Base-by-base conservation (phyloP, 2,888 invertebrate genomes). In the Trichopria drosophilae region DNA sequence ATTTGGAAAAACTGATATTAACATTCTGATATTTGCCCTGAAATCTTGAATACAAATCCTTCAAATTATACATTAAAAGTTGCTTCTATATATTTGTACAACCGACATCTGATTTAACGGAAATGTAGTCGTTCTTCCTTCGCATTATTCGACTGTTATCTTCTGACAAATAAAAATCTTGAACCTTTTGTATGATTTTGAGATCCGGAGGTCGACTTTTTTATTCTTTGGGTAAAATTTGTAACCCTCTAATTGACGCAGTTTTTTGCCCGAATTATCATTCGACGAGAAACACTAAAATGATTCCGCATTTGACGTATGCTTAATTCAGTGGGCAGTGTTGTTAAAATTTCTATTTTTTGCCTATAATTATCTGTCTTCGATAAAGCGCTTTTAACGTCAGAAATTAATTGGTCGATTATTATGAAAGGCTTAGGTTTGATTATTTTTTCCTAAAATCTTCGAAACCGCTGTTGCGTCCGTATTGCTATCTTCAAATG, bases 281-380 rank as follows among this genome's bases (percentile, higher is more conserved):
- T n/a, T n/a, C n/a, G n/a, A n/a, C n/a, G n/a, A n/a, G n/a, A n/a
- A n/a, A n/a, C n/a, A n/a, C n/a, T n/a, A n/a, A n/a, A n/a, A n/a
- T n/a, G n/a, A n/a, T n/a, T n/a, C n/a, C n/a, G n/a, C n/a, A n/a
- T n/a, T n/a, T 34, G 13, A 15, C 34, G 6, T 13, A 34, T 34
- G 34, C 34, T 34, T 34, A 34, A 34, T 34, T 34, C 34, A 34
- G 34, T 34, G 7, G 34, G 34, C 16, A 34, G 34, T 34, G 34
- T 34, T 34, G 34, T 34, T n/a, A 34, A 34, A 5, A 34, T 34
- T 34, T 34, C 34, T 10, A 13, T 13, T 34, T 34, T 34, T n/a
- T 34, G 15, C n/a, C 15, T 4, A 15, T 34, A 34, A 34, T 34
- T 34, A 18, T 34, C 12, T n/a, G 34, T 19, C 18, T 12, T 12